phyloP scores from a whole-genome alignment of 2,113 vertebrate species.

The Cheilinus undulatus region DNA sequence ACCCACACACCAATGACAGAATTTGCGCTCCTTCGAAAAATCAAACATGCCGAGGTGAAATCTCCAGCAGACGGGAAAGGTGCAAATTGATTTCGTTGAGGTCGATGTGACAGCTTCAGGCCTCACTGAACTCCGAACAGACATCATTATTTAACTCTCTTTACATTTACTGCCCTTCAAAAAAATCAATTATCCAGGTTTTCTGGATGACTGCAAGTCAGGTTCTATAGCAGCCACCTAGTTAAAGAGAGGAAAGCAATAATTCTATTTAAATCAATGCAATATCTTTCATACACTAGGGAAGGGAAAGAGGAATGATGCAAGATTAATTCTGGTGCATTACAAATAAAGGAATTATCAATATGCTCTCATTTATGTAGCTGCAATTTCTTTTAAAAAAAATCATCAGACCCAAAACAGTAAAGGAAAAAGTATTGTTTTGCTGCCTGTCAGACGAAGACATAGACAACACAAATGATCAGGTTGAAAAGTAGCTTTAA shows the following conservation, averaged over 20 bases:
- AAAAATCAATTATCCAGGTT: not conserved
- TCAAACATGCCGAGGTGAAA: slow-evolving; percentile 12
- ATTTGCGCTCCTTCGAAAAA: slow-evolving; percentile 41
- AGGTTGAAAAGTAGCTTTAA: no score
- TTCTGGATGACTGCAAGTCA: not conserved
- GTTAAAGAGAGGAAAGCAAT: not conserved
- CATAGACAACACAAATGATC: no score
- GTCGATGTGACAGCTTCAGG: not conserved
- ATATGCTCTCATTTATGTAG: not conserved
- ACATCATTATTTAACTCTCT: slow-evolving; percentile 33
- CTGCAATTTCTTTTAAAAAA: not conserved
- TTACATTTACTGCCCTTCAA: slow-evolving; percentile 23
- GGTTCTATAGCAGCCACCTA: slow-evolving; percentile 22
- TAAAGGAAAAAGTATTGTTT: not conserved
- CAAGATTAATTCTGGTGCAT: slow-evolving; percentile 12
- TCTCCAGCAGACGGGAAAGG: slow-evolving; percentile 12
- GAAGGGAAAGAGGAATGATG: not conserved
- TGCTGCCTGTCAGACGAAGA: not conserved
- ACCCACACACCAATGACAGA: slow-evolving; percentile 26
- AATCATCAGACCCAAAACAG: not conserved
- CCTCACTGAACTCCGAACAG: not conserved
- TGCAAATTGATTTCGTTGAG: slow-evolving; percentile 22
- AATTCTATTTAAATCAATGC: not conserved
- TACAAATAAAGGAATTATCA: not conserved
- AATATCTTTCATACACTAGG: not conserved